Percentiles rank a stretch among this genome's conserved stretches.
phyloP scores from a whole-genome alignment of 2,797 vertebrate genomes.

The Brachyalestes nurse region DNA sequence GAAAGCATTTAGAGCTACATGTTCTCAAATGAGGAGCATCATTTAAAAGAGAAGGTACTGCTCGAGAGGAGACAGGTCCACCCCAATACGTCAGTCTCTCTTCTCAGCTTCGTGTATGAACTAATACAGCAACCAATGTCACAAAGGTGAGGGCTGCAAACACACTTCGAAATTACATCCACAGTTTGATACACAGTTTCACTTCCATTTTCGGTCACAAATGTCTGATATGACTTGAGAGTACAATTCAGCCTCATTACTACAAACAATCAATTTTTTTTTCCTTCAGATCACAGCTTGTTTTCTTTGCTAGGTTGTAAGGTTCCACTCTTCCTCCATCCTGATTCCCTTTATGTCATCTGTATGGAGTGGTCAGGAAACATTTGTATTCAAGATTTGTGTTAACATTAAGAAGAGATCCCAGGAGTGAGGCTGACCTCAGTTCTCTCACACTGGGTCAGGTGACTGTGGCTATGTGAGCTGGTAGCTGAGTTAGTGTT shows the following conservation, averaged over 20 bases:
- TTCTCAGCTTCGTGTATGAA: neutral
- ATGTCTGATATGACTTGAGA: neutral
- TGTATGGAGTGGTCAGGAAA: conserved; percentile 1
- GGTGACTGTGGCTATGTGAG: neutral
- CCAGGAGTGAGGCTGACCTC: neutral
- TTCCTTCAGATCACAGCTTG: conserved; percentile 54
- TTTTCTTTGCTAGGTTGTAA: conserved; percentile 39
- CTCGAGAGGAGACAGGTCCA: neutral
- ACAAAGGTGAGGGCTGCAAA: neutral
- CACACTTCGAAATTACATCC: neutral
- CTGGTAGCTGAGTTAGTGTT: conserved; percentile 20
- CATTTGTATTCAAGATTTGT: neutral
- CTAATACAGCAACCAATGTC: conserved; percentile 6
- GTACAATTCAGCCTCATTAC: conserved; percentile 16
- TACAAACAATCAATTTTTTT: conserved; percentile 27
- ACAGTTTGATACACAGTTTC: conserved; percentile 1
- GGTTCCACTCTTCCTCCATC: conserved; percentile 27
- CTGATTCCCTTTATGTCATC: conserved; percentile 27
- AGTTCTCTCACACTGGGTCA: neutral
- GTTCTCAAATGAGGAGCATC: conserved; percentile 14
- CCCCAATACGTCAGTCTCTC: neutral
- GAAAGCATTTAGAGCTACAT: conserved; percentile 49
- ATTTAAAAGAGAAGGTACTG: conserved; percentile 1
- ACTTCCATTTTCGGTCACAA: conserved; percentile 14
- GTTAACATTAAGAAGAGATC: conserved; percentile 2